phyloP scores from a whole-genome alignment of 2,888 invertebrate genomes.

The Plebejus melissa region DNA sequence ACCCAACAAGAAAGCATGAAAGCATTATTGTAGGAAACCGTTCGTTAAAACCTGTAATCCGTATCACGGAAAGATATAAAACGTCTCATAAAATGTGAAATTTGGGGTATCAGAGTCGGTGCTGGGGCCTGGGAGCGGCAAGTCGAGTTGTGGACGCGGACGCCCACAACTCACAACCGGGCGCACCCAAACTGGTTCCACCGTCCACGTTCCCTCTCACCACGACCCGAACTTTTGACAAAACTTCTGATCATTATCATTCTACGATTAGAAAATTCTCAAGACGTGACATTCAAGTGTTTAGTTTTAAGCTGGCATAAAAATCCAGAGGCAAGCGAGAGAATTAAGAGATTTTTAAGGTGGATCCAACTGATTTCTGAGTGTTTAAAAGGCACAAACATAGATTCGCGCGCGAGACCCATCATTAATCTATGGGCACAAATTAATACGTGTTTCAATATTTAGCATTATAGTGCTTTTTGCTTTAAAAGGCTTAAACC shows the following conservation, averaged over 20 bases:
- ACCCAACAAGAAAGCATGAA: neutral
- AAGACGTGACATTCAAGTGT: neutral
- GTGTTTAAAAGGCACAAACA: too few species aligned
- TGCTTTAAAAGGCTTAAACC: too few species aligned
- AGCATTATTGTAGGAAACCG: neutral
- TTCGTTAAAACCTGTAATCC: neutral
- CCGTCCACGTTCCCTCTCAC: constrained; percentile 76
- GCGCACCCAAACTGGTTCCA: constrained; percentile 66
- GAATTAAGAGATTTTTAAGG: too few species aligned
- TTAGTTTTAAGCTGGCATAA: neutral
- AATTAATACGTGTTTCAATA: too few species aligned
- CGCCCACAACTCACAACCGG: constrained; percentile 50
- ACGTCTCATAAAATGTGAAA: constrained; percentile 22
- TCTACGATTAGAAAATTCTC: constrained; percentile 7
- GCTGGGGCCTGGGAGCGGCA: too few species aligned
- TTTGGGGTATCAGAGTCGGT: constrained; percentile 18
- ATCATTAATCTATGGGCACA: too few species aligned
- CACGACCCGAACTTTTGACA: constrained; percentile 41
- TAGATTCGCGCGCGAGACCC: too few species aligned
- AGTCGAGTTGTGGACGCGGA: constrained; percentile 46
- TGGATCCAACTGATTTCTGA: too few species aligned
- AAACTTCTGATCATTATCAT: constrained; percentile 33
- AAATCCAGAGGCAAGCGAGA: neutral
- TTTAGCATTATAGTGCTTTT: too few species aligned
- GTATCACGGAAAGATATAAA: neutral